Evolutionary conservation across 2,888 invertebrate genomes (phyloP).

Genomic region (Noctua pronuba): DNA sequence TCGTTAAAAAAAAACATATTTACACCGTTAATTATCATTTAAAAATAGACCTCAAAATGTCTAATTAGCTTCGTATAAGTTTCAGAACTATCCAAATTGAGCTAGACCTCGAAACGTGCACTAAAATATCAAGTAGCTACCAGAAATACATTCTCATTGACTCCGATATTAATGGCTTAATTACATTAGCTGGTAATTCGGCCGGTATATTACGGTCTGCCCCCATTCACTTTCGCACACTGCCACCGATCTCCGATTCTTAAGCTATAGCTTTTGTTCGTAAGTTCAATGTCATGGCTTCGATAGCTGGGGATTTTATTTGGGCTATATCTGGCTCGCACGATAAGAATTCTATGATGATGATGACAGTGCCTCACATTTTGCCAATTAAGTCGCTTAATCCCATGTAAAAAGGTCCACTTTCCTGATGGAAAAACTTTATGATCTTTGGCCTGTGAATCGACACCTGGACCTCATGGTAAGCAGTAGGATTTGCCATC

Average conservation of each 20-base stretch:
- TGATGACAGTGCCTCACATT: no score
- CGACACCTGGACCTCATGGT: background rate
- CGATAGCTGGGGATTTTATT: background rate
- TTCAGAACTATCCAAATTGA: background rate
- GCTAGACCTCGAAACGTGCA: constrained; percentile 9
- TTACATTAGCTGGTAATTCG: constrained; percentile 46
- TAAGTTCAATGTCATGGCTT: constrained; percentile 37
- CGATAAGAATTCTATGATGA: background rate
- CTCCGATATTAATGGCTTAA: constrained; percentile 25
- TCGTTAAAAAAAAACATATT: background rate
- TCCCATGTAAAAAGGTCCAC: background rate
- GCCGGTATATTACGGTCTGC: constrained; percentile 16
- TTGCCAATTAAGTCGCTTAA: background rate
- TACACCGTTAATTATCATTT: background rate
- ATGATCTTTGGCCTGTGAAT: background rate
- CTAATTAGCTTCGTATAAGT: constrained; percentile 6
- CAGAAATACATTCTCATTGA: constrained; percentile 23
- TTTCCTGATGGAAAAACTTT: background rate
- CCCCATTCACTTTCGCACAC: constrained; percentile 41
- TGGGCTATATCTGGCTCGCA: background rate
- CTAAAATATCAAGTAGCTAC: constrained; percentile 15
- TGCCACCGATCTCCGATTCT: constrained; percentile 13
- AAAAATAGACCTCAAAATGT: background rate
- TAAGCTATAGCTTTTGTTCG: background rate
- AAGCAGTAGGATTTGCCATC: no score